phyloP scores from a whole-genome alignment of 2,797 vertebrate species.

The Tympanoctomys barrerae region DNA sequence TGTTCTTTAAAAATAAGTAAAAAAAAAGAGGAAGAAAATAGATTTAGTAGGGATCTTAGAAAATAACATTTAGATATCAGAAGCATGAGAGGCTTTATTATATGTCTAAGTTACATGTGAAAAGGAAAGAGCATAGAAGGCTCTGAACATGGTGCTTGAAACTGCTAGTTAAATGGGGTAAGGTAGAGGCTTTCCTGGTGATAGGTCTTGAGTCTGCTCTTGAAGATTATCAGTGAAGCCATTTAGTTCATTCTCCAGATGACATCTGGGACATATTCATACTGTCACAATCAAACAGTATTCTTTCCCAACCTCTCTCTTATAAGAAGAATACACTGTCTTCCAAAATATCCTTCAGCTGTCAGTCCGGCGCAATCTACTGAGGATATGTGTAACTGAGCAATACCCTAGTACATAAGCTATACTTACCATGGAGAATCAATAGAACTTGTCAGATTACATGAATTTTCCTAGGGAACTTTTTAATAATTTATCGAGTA shows the following conservation, averaged over 20 bases:
- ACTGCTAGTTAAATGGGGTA: background rate
- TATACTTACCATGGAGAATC: background rate
- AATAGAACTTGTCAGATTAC: slow-evolving; percentile 27
- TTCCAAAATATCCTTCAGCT: background rate
- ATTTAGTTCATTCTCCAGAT: background rate
- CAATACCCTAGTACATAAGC: background rate
- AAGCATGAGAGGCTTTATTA: background rate
- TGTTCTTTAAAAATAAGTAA: no score
- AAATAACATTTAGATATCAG: background rate
- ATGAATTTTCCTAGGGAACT: slow-evolving; percentile 57
- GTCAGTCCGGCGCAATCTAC: background rate
- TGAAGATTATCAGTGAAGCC: slow-evolving; percentile 30
- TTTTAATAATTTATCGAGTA: slow-evolving; percentile 54
- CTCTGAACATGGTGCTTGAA: background rate
- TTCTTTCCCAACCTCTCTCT: background rate
- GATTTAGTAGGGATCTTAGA: background rate
- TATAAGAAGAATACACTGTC: background rate
- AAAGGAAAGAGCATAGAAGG: background rate
- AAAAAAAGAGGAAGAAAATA: background rate
- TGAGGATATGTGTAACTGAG: background rate
- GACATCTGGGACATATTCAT: background rate
- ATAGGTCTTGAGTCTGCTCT: background rate
- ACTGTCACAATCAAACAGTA: background rate
- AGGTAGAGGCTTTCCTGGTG: background rate
- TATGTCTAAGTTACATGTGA: background rate